Percentiles rank a stretch among this genome's conserved stretches.
phyloP scores from a whole-genome alignment of 2,797 vertebrate genomes.

The Neosalanx taihuensis region DNA sequence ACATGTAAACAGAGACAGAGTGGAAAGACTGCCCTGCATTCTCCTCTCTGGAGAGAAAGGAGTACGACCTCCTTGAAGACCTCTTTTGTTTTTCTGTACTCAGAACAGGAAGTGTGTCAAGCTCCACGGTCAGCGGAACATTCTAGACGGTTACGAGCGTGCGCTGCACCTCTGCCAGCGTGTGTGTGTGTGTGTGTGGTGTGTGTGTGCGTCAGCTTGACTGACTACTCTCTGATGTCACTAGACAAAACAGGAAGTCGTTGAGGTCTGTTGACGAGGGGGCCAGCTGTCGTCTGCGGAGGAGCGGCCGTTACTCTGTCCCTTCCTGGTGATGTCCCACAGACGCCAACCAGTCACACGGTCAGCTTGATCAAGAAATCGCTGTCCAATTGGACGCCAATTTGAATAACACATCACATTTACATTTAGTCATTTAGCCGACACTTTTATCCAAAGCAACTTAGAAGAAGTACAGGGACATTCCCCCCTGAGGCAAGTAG shows the following conservation, averaged over 20 bases:
- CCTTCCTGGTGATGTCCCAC: neutral
- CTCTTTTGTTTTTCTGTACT: neutral
- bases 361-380: no score
- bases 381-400: no score
- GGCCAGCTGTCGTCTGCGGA: neutral
- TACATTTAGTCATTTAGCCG: no score
- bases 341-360: neutral
- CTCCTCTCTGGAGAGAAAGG: neutral
- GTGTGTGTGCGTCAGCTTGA: neutral
- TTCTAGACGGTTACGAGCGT: no score
- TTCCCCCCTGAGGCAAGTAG: no score
- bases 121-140: no score
- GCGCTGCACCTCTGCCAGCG: neutral
- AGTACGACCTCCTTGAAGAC: neutral
- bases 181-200: neutral
- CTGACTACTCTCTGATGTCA: slow-evolving; percentile 13
- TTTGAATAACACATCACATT: no score
- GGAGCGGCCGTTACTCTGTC: neutral
- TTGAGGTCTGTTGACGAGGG: slow-evolving; percentile 8
- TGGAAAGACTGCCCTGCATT: neutral
- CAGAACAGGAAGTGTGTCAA: no score
- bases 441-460: no score
- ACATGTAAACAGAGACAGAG: neutral
- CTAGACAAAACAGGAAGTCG: slow-evolving; percentile 4
- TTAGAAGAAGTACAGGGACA: no score